Conservation (phyloP, 2,113 vertebrate species). For the Conger conger region DNA sequence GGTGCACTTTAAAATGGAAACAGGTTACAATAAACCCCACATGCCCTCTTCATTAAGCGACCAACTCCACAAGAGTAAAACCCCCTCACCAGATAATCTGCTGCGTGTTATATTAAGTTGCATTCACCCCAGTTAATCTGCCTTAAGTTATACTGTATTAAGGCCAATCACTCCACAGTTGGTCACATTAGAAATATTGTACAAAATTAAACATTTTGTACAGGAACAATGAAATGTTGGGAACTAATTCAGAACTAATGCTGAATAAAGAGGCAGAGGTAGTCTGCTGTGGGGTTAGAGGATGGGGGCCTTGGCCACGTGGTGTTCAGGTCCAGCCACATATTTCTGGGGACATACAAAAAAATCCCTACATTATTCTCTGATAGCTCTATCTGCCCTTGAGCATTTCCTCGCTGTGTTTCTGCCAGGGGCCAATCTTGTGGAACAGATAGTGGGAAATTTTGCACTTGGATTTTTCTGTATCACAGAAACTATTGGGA, state of each 20-base stretch:
- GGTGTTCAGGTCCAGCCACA: conserved; percentile 11
- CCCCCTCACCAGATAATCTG: not conserved
- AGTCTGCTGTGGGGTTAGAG: not conserved
- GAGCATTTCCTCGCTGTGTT: not conserved
- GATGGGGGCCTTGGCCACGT: not conserved
- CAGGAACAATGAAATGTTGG: conserved; percentile 6
- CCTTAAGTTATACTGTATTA: not conserved
- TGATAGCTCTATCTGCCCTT: not conserved
- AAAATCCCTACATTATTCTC: not conserved
- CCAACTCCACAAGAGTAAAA: not conserved
- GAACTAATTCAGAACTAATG: not conserved
- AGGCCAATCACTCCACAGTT: not conserved
- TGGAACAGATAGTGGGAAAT: not conserved
- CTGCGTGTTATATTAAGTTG: not conserved
- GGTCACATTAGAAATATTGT: not conserved
- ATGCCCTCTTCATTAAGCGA: not conserved
- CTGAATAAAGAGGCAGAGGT: not conserved
- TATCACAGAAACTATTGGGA: not conserved
- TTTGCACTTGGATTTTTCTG: not conserved
- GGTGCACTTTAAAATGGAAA: not conserved
- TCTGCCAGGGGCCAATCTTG: not conserved
- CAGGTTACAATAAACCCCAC: not conserved
- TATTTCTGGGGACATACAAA: not conserved
- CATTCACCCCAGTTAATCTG: not conserved
- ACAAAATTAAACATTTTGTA: conserved; percentile 11